Percentiles rank a stretch among this genome's conserved stretches.
Conservation (phyloP, 2,797 vertebrate genomes). For the Miichthys miiuy region DNA sequence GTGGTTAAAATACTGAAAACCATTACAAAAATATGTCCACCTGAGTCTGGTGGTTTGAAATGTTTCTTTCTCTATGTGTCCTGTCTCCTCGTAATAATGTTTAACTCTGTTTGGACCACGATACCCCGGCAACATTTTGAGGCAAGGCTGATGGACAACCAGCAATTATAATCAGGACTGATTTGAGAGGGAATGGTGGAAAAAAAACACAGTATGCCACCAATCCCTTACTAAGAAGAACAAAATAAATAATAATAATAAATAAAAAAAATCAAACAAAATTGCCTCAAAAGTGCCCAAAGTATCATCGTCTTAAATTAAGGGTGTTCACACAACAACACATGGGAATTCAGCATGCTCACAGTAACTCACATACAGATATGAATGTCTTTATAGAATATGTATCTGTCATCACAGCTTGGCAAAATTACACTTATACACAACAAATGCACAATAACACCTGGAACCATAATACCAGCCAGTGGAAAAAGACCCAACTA, state of each 20-base stretch:
- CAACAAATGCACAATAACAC: slow-evolving; percentile 87
- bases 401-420: slow-evolving; percentile 82
- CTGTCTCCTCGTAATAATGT: slow-evolving; percentile 61
- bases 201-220: slow-evolving; percentile 35
- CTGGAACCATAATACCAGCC: slow-evolving; percentile 82
- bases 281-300: slow-evolving; percentile 73
- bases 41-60: slow-evolving; percentile 61
- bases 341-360: slow-evolving; percentile 83
- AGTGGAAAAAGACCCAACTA: slow-evolving; percentile 65
- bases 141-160: slow-evolving; percentile 64
- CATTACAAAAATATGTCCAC: slow-evolving; percentile 44
- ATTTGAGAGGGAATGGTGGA: slow-evolving; percentile 34
- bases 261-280: slow-evolving; percentile 40
- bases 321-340: slow-evolving; percentile 79
- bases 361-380: slow-evolving; percentile 83
- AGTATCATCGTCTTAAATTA: slow-evolving; percentile 72
- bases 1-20: slow-evolving; percentile 66
- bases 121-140: slow-evolving; percentile 76
- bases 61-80: slow-evolving; percentile 56
- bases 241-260: slow-evolving; percentile 49
- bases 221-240: slow-evolving; percentile 43
- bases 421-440: slow-evolving; percentile 86
- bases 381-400: slow-evolving; percentile 84
- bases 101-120: slow-evolving; percentile 64
- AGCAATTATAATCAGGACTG: slow-evolving; percentile 49